These are phyloP conservation scores for Chiloscyllium punctatum DNA, from an alignment of 2,797 vertebrate species.

Conservation along the genomic window DNA sequence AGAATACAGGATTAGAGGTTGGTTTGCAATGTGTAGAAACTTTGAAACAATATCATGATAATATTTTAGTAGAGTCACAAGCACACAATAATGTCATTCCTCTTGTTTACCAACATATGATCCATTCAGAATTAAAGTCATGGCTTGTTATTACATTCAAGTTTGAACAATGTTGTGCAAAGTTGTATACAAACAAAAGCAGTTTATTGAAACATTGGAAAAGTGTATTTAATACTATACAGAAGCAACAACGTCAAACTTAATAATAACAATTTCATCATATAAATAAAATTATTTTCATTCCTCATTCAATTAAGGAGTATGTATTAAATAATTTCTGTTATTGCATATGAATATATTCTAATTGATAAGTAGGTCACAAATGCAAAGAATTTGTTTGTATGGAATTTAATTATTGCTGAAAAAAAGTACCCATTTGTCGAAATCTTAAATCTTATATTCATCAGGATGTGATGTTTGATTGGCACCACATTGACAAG, in stretches of 20 bases:
- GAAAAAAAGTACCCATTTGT: no score
- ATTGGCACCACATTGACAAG: no score
- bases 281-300: background rate
- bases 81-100: background rate
- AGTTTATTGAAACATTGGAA: background rate
- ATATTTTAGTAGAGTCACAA: background rate
- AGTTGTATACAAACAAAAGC: background rate
- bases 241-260: background rate
- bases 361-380: background rate
- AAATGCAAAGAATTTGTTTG: no score
- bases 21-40: background rate
- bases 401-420: no score
- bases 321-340: background rate
- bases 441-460: no score
- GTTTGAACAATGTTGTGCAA: background rate
- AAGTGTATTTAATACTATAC: background rate
- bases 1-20: background rate
- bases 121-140: background rate
- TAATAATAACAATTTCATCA: background rate
- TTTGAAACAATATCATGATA: background rate
- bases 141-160: background rate
- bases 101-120: background rate
- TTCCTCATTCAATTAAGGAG: background rate
- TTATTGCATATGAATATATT: background rate
- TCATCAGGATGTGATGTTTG: no score